Evolutionary conservation across 1,140 invertebrate species (phyloP), one percentile per base, ranked within the genome.

Genomic region (Arctopsyche grandis): DNA sequence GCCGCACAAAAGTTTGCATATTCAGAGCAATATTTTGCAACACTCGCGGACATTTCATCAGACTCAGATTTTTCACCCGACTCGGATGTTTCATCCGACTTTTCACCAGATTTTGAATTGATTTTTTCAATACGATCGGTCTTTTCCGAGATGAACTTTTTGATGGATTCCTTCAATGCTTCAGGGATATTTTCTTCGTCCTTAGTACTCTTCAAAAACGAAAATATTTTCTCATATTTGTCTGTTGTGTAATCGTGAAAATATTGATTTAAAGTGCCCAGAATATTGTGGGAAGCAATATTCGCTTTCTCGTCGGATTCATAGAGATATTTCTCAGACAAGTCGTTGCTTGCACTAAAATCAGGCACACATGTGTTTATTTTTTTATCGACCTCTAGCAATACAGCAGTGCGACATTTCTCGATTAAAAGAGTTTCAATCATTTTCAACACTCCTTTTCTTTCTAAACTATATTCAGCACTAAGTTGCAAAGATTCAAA

Each of bases 191-290:
- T 38, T 38, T 38, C 29, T 1, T 38, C 29, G 29, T 38, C 48
- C 12, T 14, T 52, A 12, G 12, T 5, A 60, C 19, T 19, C 16
- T 60, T 12, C n/a, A 16, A 60, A 60, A 19, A 19, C 19, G 9
- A 19, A 9, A 19, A 60, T 9, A 60, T 19, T 19, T 60, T 60
- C 14, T 60, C 7, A 21, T 60, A 19, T 19, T 60, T 0, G 9
- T 69, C 22, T 69, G 26, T 19, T n/a, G 4, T 69, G 14, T 69
- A 12, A 12, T 43, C 66, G 14, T 43, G 10, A 38, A 69, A 16
- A 69, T 69, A 69, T 38, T 69, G 24, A 43, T 69, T 29, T 10
- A 69, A 24, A 69, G 24, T 43, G 5, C 66, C 66, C 10, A 69
- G 22, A 43, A 29, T 29, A 29, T 5, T 21, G 26, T 69, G 66